Percentiles rank a stretch among this genome's conserved stretches.
Evolutionary conservation across 2,888 invertebrate species (phyloP).

Genomic region (Ametastegia equiseti): DNA sequence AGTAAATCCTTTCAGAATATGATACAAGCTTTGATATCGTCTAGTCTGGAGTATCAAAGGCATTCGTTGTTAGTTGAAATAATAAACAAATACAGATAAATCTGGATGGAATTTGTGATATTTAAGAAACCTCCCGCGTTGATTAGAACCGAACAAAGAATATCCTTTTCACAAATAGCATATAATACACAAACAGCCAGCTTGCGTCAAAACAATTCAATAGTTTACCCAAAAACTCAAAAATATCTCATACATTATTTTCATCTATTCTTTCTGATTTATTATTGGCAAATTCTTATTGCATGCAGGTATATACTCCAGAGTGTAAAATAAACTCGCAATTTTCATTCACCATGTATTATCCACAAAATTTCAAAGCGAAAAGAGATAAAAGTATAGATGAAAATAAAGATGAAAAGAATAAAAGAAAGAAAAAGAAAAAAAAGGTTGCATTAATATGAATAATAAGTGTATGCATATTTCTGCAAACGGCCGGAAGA

Average conservation of each 20-base stretch:
- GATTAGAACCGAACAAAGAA: slow-evolving; percentile 20
- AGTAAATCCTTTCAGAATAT: neutral
- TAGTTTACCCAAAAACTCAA: neutral
- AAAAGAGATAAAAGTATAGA: neutral
- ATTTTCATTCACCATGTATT: neutral
- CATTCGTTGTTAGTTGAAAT: slow-evolving; percentile 8
- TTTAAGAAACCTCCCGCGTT: neutral
- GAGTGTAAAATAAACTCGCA: neutral
- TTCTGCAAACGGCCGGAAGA: neutral
- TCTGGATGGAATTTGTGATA: neutral
- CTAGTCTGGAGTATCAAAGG: neutral
- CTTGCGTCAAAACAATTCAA: slow-evolving; percentile 10
- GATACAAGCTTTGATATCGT: slow-evolving; percentile 1
- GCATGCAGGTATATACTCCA: neutral
- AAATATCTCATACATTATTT: neutral
- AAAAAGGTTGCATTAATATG: slow-evolving; percentile 6
- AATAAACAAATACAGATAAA: slow-evolving; percentile 17
- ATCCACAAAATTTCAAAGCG: neutral
- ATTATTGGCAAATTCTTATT: neutral
- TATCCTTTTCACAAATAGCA: neutral
- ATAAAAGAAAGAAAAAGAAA: neutral
- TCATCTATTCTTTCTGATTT: neutral
- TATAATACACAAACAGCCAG: neutral
- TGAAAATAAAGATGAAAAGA: neutral
- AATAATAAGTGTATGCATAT: slow-evolving; percentile 26